Base-by-base conservation (phyloP, 2,888 invertebrate species). In the Xylocampa areola region DNA sequence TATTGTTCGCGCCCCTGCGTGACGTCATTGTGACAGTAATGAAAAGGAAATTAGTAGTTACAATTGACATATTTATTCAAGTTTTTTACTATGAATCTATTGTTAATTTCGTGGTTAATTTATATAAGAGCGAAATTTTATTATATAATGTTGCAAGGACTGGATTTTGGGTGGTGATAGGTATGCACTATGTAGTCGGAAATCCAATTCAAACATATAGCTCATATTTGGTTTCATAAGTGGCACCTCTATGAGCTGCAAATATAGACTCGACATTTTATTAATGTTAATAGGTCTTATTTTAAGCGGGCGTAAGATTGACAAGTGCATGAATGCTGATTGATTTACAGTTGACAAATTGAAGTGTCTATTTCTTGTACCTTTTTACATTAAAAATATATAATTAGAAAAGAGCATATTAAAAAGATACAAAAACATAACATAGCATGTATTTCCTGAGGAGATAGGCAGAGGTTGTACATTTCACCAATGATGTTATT, bases 1-100 rank as follows among this genome's bases (percentile, higher is more conserved):
- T 86, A 88, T 89, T 91, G 91, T 91, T 87, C 80, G 77, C 80
- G 75, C 74, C 87, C 76, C 87, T 63, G 76, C 84, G 76, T 90
- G 90, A 88, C 85, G 88, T 86, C 84, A 89, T 91, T 92, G 88
- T 91, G 76, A 66, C 65, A 54, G 81, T 86, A 89, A 90, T 89
- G 85, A 86, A 88, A 87, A 88, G 91, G 90, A 91, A 91, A 92
- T 91, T 87, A 88, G 87, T 90, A 89, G 89, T 90, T 86, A 82
- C 82, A 74, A 76, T 76, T 67, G 73, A 79, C 78, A 82, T 77
- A 73, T 60, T 58, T 60, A 61, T 53, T 53, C 4, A 45, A 44
- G 68, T 53, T 45, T 59, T 43, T 54, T 49, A 5, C 21, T 5
- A 37, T 50, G 54, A 33, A 47, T 59, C 71, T 76, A 81, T 77